Conservation (phyloP, 2,888 invertebrate genomes). For the Lydus trimaculatus region DNA sequence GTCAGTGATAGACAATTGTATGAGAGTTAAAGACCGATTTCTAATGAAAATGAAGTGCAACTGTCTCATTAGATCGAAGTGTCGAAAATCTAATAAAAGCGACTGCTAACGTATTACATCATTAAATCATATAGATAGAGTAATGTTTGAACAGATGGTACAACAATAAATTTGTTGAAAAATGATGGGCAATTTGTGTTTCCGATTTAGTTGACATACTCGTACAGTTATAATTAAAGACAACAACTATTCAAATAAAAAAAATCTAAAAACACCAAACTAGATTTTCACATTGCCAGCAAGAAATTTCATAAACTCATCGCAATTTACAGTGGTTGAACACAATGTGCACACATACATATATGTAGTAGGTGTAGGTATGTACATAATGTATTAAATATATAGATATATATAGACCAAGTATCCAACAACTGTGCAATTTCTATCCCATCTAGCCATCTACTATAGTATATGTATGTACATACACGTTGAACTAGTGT, state of each 20-base stretch:
- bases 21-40: neutral
- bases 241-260: neutral
- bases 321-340: neutral
- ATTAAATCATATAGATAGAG: no score
- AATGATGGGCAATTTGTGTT: neutral
- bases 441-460: neutral
- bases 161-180: no score
- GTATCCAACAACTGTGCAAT: neutral
- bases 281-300: neutral
- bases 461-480: no score
- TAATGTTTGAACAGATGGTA: no score
- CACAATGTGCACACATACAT: neutral
- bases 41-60: no score
- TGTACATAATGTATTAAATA: neutral
- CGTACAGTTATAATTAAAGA: neutral
- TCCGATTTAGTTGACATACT: neutral
- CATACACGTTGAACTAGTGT: neutral
- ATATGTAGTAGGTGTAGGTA: no score
- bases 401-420: neutral
- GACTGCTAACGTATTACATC: no score
- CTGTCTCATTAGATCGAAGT: no score
- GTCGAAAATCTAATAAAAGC: no score
- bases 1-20: neutral
- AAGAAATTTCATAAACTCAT: constrained; percentile 7
- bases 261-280: neutral